These are phyloP conservation scores for Ophonus ardosiacus DNA, from an alignment of 2,888 invertebrate species.

Conservation along the genomic window DNA sequence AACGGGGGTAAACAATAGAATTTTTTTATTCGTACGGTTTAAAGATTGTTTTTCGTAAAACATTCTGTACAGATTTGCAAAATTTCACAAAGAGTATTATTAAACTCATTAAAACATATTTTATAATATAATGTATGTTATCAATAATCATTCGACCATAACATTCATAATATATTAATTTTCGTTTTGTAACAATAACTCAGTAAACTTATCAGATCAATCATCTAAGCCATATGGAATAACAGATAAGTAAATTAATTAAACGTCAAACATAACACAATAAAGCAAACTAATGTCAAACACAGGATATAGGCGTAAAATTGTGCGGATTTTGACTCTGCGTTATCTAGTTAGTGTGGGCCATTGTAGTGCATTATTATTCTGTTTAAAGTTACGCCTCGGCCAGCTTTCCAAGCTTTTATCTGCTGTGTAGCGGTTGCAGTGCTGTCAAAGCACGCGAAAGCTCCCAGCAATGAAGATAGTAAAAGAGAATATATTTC, in stretches of 20 bases:
- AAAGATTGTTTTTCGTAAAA: too few species aligned
- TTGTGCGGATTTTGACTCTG: not conserved
- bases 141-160: not conserved
- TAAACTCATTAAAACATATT: too few species aligned
- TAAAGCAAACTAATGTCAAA: slow-evolving; percentile 34
- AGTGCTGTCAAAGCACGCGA: not conserved
- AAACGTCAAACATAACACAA: slow-evolving; percentile 24
- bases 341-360: slow-evolving; percentile 15
- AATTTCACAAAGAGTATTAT: too few species aligned
- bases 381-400: slow-evolving; percentile 3
- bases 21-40: too few species aligned
- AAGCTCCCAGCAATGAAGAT: slow-evolving; percentile 16
- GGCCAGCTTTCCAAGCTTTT: not conserved
- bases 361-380: slow-evolving; percentile 30
- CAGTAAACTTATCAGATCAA: slow-evolving; percentile 5
- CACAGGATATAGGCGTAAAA: slow-evolving; percentile 16
- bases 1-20: too few species aligned
- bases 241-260: slow-evolving; percentile 34
- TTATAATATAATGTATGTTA: not conserved
- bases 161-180: not conserved
- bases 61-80: too few species aligned
- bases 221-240: slow-evolving; percentile 24
- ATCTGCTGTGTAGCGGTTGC: not conserved
- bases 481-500: slow-evolving; percentile 32
- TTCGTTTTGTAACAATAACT: not conserved